Evolutionary conservation across 2,888 invertebrate species (phyloP), one percentile per base, ranked within the genome.

Genomic region (Spilarctia lutea): DNA sequence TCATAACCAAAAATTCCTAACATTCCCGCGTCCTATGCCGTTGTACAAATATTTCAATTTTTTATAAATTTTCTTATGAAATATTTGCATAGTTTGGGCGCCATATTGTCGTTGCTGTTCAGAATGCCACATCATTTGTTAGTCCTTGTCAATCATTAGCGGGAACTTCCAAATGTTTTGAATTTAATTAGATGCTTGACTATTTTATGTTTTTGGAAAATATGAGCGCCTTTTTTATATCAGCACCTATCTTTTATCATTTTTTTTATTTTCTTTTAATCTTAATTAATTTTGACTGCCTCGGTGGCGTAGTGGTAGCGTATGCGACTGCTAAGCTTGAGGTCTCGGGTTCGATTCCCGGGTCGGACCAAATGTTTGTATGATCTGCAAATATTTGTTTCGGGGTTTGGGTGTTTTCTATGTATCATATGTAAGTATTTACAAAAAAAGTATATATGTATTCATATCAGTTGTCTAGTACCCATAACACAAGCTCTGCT

Each of bases 101-200:
- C 86, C 88, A 86, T 93, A 92, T 92, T 93, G 91, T 86, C 88
- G 88, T 83, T 83, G 77, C 79, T 85, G 82, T 83, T 85, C 87
- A 87, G 84, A 87, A 93, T 93, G 87, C 92, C 93, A 83, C 85
- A 89, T 93, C 92, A 92, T 93, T 92, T 91, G 89, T 89, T 80
- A 78, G 76, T 85, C 83, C 82, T 80, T 82, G 74, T 68, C 30
- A 39, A 63, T 65, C 83, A 82, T 82, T 85, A 85, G 78, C 63
- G 30, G 65, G 45, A 63, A 76, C 13, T 67, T 48, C 74, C 77
- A 77, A 79, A 83, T 85, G 39, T 80, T 72, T 71, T 77, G 65
- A 27, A 16, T 67, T 75, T 83, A 83, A 82, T 85, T 85, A 73
- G 66, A 71, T 27, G 60, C 66, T 73, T 42, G 39, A 33, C 42